phyloP scores from a whole-genome alignment of 2,797 vertebrate genomes.

The Hylomyscus alleni region DNA sequence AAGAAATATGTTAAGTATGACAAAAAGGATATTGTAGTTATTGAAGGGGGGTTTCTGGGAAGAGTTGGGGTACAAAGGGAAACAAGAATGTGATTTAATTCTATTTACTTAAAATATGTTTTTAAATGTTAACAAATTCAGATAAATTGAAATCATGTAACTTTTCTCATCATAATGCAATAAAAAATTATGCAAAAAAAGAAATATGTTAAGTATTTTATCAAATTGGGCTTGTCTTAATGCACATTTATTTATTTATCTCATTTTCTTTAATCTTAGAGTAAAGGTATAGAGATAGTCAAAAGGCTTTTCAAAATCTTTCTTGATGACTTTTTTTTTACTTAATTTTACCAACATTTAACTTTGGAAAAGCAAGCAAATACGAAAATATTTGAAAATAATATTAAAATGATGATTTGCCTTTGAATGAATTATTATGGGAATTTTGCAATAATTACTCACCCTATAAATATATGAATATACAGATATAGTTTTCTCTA shows the following conservation, averaged over 20 bases:
- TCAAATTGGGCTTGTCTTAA: not conserved
- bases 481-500: not conserved
- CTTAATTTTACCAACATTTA: not conserved
- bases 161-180: no score
- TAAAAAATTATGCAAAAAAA: no score
- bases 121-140: no score
- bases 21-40: no score
- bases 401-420: not conserved
- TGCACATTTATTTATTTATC: not conserved
- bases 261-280: not conserved
- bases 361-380: not conserved
- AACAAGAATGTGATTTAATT: no score
- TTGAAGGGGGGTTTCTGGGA: no score
- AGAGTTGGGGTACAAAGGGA: no score
- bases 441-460: not conserved
- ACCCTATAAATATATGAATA: no score
- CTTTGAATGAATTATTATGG: not conserved
- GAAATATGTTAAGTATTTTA: no score
- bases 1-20: not conserved
- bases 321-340: not conserved
- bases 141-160: no score
- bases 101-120: no score
- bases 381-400: not conserved
- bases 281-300: not conserved
- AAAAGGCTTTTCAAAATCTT: not conserved